Evolutionary conservation across 1,140 invertebrate species (phyloP), one percentile per base, ranked within the genome.

Genomic region (Penaeus chinensis): DNA sequence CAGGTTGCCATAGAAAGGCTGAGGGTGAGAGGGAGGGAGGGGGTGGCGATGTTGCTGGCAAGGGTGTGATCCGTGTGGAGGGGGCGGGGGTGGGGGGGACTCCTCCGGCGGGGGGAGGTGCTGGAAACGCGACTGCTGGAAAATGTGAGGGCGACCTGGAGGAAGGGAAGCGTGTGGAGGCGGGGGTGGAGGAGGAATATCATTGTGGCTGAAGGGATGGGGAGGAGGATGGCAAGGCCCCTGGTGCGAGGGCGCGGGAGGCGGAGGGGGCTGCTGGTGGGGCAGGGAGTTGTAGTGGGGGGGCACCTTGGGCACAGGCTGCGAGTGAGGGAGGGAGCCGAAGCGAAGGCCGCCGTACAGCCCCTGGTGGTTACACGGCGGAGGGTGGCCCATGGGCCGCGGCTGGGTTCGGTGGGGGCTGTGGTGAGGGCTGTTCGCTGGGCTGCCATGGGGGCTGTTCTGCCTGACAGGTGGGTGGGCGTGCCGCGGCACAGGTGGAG

Each of bases 381-480:
- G 85, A 20, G 77, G 76, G 32, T 79, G 85, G 7, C 42, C 62
- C 27, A 79, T 60, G 62, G 85, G 78, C 47, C 85, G 77, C 20
- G 85, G 85, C 78, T 86, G 85, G 47, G 85, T 81, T 22, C 85
- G 85, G 47, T 86, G 85, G 24, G 85, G 85, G 65, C 85, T 86
- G 63, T 86, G 85, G 79, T 86, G 85, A n/a, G 85, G 85, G 65
- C 85, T 86, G 65, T 42, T 81, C 32, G n/a, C 54, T 24, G 85
- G 85, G 78, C 85, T 86, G 24, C 61, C 77, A 42, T 20, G 84
- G 18, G 54, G 76, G 63, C 47, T 66, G n/a, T 84, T 63, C 27
- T 83, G 71, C 8, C 37, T n/a, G 42, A 42, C 74, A n/a, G 74
- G 84, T 62, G 74, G 84, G 76, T 85, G 85, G 78, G 77, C 85